phyloP scores from a whole-genome alignment of 2,797 vertebrate genomes.

The Selene dorsalis region DNA sequence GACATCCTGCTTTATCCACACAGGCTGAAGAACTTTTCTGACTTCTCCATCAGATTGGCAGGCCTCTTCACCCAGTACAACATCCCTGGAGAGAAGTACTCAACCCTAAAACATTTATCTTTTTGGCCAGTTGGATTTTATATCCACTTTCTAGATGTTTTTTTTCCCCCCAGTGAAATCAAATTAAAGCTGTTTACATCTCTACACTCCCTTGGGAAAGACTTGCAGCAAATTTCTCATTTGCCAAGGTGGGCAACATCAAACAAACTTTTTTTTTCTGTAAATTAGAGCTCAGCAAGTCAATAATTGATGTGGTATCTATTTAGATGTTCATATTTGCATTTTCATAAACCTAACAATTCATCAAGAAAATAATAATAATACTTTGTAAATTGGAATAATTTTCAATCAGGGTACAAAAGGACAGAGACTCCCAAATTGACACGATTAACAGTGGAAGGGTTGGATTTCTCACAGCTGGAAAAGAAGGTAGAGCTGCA shows the following conservation, averaged over 20 bases:
- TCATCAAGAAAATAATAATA: background rate
- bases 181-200: slow-evolving; percentile 85
- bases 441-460: slow-evolving; percentile 84
- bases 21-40: slow-evolving; percentile 85
- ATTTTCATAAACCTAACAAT: background rate
- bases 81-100: slow-evolving; percentile 86
- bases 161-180: slow-evolving; percentile 74
- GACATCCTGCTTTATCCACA: background rate
- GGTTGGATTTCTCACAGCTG: slow-evolving; percentile 82
- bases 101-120: background rate
- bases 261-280: background rate
- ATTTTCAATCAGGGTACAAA: slow-evolving; percentile 66
- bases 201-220: slow-evolving; percentile 84
- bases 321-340: no score
- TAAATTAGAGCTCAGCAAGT: background rate
- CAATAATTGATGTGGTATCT: no score
- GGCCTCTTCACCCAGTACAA: slow-evolving; percentile 82
- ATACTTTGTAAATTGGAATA: background rate
- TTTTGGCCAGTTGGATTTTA: background rate
- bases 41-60: slow-evolving; percentile 84
- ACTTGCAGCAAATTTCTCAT: slow-evolving; percentile 84
- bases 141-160: background rate
- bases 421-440: slow-evolving; percentile 45
- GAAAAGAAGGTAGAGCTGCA: slow-evolving; percentile 81
- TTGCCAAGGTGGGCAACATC: slow-evolving; percentile 78